phyloP scores from a whole-genome alignment of 2,797 vertebrate species.

The Rhynchonycteris naso region DNA sequence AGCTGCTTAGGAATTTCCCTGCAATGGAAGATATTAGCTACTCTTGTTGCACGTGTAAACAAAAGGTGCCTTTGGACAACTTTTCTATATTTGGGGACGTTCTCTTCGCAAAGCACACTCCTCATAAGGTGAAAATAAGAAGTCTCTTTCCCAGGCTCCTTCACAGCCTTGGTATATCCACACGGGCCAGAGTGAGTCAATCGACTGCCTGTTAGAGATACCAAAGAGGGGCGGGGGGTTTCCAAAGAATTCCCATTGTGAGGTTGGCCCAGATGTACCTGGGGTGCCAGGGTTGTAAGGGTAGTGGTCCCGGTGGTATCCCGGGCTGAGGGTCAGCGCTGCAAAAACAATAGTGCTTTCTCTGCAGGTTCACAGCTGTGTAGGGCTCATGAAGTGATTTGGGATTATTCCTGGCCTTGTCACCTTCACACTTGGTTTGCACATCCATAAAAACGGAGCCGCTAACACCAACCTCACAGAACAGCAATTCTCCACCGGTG shows the following conservation, averaged over 20 bases:
- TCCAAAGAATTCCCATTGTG: constrained; percentile 46
- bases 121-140: background rate
- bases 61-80: background rate
- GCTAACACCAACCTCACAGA: background rate
- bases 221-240: background rate
- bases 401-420: background rate
- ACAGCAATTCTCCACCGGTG: no score
- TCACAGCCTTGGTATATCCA: background rate
- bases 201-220: background rate
- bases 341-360: background rate
- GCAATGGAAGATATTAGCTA: background rate
- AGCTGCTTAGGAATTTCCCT: background rate
- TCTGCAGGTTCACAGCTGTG: background rate
- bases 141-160: background rate
- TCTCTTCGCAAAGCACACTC: background rate
- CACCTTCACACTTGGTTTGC: background rate
- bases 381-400: background rate
- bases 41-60: background rate
- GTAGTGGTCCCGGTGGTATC: background rate
- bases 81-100: background rate
- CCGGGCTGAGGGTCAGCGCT: background rate
- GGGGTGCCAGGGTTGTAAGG: background rate
- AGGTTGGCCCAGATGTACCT: background rate
- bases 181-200: background rate
- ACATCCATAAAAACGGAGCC: background rate